These are phyloP conservation scores for Saxicola maurus DNA, from an alignment of 2,797 vertebrate species.

Conservation along the genomic window DNA sequence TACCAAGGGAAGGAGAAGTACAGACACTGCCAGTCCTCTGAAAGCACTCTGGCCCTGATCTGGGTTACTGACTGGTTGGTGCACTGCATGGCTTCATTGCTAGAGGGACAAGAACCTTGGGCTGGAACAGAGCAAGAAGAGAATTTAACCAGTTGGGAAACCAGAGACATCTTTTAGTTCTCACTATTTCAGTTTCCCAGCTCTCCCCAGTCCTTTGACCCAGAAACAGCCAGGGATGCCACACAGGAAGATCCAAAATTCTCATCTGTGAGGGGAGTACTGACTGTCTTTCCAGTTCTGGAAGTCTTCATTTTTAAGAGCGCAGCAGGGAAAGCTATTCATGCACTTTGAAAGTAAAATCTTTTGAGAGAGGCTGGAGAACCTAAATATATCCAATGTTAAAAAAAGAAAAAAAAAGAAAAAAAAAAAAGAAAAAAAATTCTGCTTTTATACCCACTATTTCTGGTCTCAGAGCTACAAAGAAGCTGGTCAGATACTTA, in stretches of 20 bases:
- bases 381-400: background rate
- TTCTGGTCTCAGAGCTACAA: background rate
- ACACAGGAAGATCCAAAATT: background rate
- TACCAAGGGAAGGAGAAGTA: background rate
- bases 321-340: background rate
- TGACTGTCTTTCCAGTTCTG: background rate
- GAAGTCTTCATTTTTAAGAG: background rate
- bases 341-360: background rate
- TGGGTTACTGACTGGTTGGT: background rate
- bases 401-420: background rate
- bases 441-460: background rate
- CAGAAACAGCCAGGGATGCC: background rate
- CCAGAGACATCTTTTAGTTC: background rate
- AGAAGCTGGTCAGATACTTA: background rate
- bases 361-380: background rate
- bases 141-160: background rate
- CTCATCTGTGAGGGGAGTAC: background rate
- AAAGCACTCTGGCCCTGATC: fast-evolving
- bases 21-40: background rate
- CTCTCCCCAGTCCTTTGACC: background rate
- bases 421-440: background rate
- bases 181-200: background rate
- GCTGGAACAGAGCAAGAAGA: background rate
- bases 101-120: background rate
- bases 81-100: background rate